Base-by-base conservation (phyloP, 2,113 vertebrate genomes). In the Leptodactylus fuscus region DNA sequence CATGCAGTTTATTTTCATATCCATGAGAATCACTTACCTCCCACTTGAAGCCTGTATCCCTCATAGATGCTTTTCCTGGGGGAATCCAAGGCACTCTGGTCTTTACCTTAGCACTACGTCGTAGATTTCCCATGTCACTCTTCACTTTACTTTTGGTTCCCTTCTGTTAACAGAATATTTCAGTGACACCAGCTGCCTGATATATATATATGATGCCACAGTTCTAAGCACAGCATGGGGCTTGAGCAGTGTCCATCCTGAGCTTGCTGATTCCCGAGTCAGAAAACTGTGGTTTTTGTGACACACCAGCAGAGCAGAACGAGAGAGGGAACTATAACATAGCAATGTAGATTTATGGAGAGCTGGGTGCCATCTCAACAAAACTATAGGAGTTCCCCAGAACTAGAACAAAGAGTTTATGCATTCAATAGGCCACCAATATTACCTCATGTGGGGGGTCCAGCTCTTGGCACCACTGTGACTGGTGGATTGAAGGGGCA, bases 11-110 rank as follows among this genome's bases (percentile, higher is more conserved):
- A 76, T 1, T n/a, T 38, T 48, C 20, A 51, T 10, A 51, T 18
- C 7, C 48, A 7, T 36, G 27, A 27, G 15, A 10, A 18, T 13
- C 48, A 34, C 86, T 65, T 91, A 98, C 97, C 97, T 99, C 96
- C 96, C 96, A 96, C 79, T 95, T 97, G 91, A 90, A 95, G n/a
- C 90, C 89, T 58, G 92, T 70, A 1, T 95, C 94, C 80, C 93
- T 91, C 60, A 89, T 22, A 29, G 95, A 93, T 81, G 91, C 88
- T 88, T 95, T 98, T 89, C 97, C 96, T 46, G 96, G 96, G 22
- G 96, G 97, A 44, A 96, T 91, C 97, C 97, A 97, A 80, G 97
- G 95, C 86, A 94, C 92, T 86, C 94, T 95, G 20, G 96, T 93
- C 94, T 95, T 97, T 77, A 96, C 93, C 77, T 90, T 93, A 69